Percentiles rank a stretch among this genome's conserved stretches.
Evolutionary conservation across 2,797 vertebrate genomes (phyloP).

Genomic region (Apogon hyalosoma): DNA sequence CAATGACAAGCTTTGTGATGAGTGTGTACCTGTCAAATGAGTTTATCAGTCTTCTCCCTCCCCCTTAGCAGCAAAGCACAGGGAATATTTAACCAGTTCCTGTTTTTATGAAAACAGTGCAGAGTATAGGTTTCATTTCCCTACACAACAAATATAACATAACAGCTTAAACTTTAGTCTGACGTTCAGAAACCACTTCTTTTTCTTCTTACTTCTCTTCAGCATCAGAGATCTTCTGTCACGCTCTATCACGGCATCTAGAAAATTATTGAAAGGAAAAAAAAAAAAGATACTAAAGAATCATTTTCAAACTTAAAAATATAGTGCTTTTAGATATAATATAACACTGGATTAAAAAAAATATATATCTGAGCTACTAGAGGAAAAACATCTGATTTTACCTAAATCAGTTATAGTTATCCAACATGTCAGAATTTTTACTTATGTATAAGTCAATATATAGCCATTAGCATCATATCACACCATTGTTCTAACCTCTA

Average conservation of each 20-base stretch:
- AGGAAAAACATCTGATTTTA: too few relatives aligned
- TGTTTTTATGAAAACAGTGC: slow-evolving; percentile 43
- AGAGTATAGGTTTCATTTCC: slow-evolving; percentile 27
- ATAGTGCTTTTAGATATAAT: too few relatives aligned
- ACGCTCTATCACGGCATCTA: slow-evolving; percentile 64
- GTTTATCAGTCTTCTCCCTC: slow-evolving; percentile 45
- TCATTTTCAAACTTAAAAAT: not conserved
- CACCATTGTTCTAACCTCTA: too few relatives aligned
- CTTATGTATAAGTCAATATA: too few relatives aligned
- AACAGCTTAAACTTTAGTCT: slow-evolving; percentile 35
- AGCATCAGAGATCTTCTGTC: slow-evolving; percentile 5
- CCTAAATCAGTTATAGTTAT: too few relatives aligned
- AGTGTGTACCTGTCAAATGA: slow-evolving; percentile 7
- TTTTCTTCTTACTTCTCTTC: slow-evolving; percentile 20
- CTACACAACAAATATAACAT: slow-evolving; percentile 33
- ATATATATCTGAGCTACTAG: too few relatives aligned
- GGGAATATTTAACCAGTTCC: slow-evolving; percentile 48
- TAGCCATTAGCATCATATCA: too few relatives aligned
- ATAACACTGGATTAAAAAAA: too few relatives aligned
- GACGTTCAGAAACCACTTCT: slow-evolving; percentile 21
- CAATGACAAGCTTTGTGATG: slow-evolving; percentile 26
- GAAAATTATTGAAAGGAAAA: slow-evolving; percentile 16
- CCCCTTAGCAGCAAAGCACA: slow-evolving; percentile 40
- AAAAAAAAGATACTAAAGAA: too few relatives aligned
- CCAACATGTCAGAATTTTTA: too few relatives aligned